Evolutionary conservation across 2,888 invertebrate species (phyloP).

Genomic region (Merodon equestris): DNA sequence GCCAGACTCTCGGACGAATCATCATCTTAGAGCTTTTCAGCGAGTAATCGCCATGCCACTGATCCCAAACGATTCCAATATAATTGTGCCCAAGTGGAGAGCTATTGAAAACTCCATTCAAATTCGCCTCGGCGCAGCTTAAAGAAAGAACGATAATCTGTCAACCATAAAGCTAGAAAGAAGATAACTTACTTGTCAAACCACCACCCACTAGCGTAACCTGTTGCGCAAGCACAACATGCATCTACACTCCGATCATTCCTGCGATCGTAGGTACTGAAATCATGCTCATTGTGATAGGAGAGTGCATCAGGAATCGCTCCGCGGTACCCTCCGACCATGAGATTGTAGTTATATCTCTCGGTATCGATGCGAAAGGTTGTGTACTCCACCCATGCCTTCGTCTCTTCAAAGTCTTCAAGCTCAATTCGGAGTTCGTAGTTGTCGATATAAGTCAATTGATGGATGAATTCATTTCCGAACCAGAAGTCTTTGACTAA

Average conservation of each 20-base stretch:
- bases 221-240: constrained; percentile 81
- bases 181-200: constrained; percentile 79
- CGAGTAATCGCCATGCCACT: constrained; percentile 81
- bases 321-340: constrained; percentile 80
- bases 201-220: constrained; percentile 83
- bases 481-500: constrained; percentile 81
- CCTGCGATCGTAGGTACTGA: constrained; percentile 76
- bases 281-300: constrained; percentile 80
- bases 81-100: constrained; percentile 79
- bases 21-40: constrained; percentile 80
- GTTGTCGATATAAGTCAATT: constrained; percentile 77
- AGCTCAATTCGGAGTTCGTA: constrained; percentile 80
- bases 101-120: constrained; percentile 80
- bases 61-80: constrained; percentile 81
- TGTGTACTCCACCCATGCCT: constrained; percentile 80
- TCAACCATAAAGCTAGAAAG: not conserved
- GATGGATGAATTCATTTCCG: constrained; percentile 81
- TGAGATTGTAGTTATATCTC: constrained; percentile 78
- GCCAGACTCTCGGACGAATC: constrained; percentile 72
- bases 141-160: not conserved
- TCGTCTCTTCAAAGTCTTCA: constrained; percentile 79
- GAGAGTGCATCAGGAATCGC: constrained; percentile 80
- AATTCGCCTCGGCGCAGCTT: constrained; percentile 81
- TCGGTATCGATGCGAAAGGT: constrained; percentile 78
- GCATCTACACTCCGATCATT: constrained; percentile 80